Evolutionary conservation across 2,888 invertebrate species (phyloP), one percentile per base, ranked within the genome.

Genomic region (Drosophila pegasa): DNA sequence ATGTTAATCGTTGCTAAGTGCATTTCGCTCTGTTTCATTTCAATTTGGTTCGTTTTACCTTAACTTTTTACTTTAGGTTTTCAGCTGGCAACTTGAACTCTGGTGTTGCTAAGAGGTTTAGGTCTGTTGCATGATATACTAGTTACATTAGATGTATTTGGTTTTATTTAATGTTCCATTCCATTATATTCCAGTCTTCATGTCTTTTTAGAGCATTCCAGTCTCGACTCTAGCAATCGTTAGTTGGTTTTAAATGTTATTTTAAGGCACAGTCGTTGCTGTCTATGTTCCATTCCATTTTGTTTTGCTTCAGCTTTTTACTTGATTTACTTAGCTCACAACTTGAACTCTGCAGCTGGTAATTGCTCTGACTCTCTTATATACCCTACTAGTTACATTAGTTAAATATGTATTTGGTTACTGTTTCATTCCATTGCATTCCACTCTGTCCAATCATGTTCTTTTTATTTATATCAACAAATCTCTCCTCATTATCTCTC

Each of bases 11-110:
- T 12, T 7, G 20, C 14, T 7, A 2, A 38, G 22, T 25, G 48
- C 62, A 62, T 25, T 38, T 40, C n/a, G 3, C 33, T 8, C 18
- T n/a, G 29, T 40, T 54, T 12, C 33, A 43, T 43, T 41, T 9
- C 16, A 55, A 6, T 55, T n/a, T 10, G 7, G 16, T 27, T 51
- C 12, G 8, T 12, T 3, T 27, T 9, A 25, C n/a, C n/a, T 27
- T 4, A 5, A 18, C 5, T 18, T 16, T 27, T 43, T 9, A 25
- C 27, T 16, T 45, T 2, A 27, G 25, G 16, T 16, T 10, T 16
- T 45, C 29, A 2, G 16, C 12, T 16, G 33, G n/a, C n/a, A 29
- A 1, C 7, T 41, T 22, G 8, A n/a, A 0, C 3, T 14, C 1
- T 1, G 47, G 18, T 7, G 9, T 5, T 25, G 3, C 1, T 18